Conservation (phyloP, 2,888 invertebrate genomes). For the Drosophila pullipes region DNA sequence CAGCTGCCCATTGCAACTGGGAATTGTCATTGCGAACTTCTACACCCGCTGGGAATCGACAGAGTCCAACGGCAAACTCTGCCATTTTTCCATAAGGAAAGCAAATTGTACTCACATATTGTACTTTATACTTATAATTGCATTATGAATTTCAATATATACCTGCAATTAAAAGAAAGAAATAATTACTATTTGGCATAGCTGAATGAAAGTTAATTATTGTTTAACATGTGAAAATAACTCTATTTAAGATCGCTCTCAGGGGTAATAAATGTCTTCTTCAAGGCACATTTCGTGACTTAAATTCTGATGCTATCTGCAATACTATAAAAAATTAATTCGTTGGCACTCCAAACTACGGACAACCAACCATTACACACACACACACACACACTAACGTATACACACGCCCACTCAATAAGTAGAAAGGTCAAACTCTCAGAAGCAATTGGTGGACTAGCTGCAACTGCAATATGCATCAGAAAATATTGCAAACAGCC, state of each 20-base stretch:
- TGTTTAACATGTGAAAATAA: neutral
- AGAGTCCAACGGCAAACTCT: constrained; percentile 6
- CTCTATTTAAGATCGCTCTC: neutral
- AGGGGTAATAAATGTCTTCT: neutral
- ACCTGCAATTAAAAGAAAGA: constrained; percentile 44
- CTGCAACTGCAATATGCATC: constrained; percentile 46
- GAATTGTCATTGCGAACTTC: constrained; percentile 19
- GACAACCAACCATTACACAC: constrained; percentile 42
- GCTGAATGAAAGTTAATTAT: neutral
- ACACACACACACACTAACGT: constrained; percentile 7
- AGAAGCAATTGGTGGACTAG: constrained; percentile 37
- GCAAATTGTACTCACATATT: constrained; percentile 15
- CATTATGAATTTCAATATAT: constrained; percentile 44
- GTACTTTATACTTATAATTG: neutral
- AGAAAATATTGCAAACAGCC: constrained; percentile 44
- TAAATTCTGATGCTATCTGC: neutral
- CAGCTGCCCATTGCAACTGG: constrained; percentile 54
- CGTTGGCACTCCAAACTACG: constrained; percentile 17
- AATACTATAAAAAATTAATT: neutral
- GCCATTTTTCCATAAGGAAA: constrained; percentile 11
- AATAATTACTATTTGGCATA: neutral
- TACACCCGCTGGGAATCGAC: constrained; percentile 37
- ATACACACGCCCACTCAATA: constrained; percentile 4
- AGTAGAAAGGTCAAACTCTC: constrained; percentile 30
- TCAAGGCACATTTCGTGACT: constrained; percentile 2